phyloP scores from a whole-genome alignment of 2,888 invertebrate genomes.

The Branchellion lobata region DNA sequence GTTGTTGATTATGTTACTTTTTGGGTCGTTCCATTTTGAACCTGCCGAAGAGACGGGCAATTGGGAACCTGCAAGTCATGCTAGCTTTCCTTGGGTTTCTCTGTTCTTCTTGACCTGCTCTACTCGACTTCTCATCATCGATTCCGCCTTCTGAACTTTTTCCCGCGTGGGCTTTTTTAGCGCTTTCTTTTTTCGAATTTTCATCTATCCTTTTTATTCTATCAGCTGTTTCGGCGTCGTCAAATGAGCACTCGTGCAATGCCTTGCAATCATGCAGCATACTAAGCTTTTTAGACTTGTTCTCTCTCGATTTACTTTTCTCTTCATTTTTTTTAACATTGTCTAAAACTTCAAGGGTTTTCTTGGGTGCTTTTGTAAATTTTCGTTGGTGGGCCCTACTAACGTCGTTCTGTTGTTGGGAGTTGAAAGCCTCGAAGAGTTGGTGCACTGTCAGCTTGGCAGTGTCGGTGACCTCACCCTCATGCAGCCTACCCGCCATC shows the following conservation, averaged over 20 bases:
- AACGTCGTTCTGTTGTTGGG: background rate
- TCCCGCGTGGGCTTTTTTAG: background rate
- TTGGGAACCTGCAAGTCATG: slow-evolving; percentile 31
- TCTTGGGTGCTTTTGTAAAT: background rate
- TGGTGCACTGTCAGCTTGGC: background rate
- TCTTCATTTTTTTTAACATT: background rate
- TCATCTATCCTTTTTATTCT: background rate
- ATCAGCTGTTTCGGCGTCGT: background rate
- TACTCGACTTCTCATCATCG: background rate
- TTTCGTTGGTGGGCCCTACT: background rate
- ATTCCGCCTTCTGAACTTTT: background rate
- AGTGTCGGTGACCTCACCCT: background rate
- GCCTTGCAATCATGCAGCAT: slow-evolving; percentile 43
- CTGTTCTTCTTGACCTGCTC: background rate
- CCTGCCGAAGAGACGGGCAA: slow-evolving; percentile 38
- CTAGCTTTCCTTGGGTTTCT: background rate
- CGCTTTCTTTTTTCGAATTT: too few relatives aligned
- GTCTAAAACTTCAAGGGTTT: background rate
- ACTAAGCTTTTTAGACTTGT: slow-evolving; percentile 25
- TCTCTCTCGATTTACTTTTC: background rate
- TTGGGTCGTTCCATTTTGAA: slow-evolving; percentile 37
- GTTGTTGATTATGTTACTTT: background rate
- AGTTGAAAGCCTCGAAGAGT: slow-evolving; percentile 3
- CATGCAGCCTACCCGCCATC: background rate
- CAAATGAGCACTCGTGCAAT: slow-evolving; percentile 31